These are phyloP conservation scores for Halisarca cf. caerulea DNA, from an alignment of 37 sponge, comb jelly and placozoan genomes.

Conservation along the genomic window DNA sequence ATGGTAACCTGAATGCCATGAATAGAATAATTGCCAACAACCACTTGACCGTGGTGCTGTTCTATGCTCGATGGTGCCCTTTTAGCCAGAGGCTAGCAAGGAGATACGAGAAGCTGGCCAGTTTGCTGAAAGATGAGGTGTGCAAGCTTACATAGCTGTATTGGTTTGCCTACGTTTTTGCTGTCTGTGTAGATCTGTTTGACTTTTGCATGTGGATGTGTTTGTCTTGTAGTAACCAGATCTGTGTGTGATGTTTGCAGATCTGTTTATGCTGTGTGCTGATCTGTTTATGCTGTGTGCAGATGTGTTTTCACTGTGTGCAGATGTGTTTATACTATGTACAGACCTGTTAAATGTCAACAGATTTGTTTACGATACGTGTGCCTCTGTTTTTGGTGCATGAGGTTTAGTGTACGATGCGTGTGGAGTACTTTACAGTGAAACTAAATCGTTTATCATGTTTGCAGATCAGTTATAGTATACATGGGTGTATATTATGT, in stretches of 20 bases:
- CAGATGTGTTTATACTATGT: too few relatives aligned
- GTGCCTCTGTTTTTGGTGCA: neutral
- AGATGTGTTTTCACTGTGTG: too few relatives aligned
- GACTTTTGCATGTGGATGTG: neutral
- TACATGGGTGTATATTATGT: neutral
- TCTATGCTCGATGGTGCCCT: conserved; percentile 33
- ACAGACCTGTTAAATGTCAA: neutral
- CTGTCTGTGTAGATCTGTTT: neutral
- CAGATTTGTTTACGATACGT: neutral
- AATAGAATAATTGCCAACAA: neutral
- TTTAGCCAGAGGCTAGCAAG: neutral
- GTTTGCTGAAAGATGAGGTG: conserved; percentile 4
- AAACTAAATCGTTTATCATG: neutral
- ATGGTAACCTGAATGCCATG: conserved; percentile 3
- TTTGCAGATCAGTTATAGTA: neutral
- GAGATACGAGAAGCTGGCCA: conserved; percentile 3
- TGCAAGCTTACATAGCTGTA: neutral
- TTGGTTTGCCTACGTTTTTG: neutral
- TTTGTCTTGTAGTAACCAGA: neutral
- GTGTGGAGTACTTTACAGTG: too few relatives aligned
- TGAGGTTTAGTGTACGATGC: neutral
- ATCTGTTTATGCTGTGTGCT: neutral
- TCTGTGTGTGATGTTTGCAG: neutral
- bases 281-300: neutral
- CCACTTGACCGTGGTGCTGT: conserved; percentile 3